Percentiles rank a stretch among this genome's conserved stretches.
Conservation (phyloP, 1,140 invertebrate genomes). For the Aphis craccivora region DNA sequence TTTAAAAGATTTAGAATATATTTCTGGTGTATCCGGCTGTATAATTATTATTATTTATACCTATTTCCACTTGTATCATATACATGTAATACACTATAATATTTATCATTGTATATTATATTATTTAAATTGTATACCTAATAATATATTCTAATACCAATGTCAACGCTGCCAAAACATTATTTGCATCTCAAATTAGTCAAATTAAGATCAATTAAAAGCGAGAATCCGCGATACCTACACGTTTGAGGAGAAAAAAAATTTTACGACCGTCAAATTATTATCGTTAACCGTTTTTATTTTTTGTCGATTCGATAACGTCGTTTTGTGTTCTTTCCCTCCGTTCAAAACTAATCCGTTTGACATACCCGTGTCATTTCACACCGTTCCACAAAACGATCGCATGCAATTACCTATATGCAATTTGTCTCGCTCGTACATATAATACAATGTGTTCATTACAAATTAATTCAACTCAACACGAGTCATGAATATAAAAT, state of each 20-base stretch:
- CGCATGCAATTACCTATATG: neutral
- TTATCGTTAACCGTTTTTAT: neutral
- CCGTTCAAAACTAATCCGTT: neutral
- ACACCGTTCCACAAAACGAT: neutral
- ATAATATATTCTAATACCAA: neutral
- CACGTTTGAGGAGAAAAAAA: neutral
- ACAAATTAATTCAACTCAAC: neutral
- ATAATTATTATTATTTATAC: no score
- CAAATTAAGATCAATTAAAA: neutral
- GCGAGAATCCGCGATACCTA: neutral
- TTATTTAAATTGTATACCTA: no score
- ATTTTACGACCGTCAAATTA: neutral
- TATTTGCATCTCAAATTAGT: neutral
- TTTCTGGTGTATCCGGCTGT: neutral
- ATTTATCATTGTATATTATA: no score
- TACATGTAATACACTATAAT: no score
- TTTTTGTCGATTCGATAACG: neutral
- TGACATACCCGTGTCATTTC: slow-evolving; percentile 24
- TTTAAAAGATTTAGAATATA: neutral
- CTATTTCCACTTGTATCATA: no score
- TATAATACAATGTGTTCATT: neutral
- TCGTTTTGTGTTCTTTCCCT: neutral
- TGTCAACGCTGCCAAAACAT: neutral
- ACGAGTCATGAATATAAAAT: neutral
- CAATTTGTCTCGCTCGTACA: neutral